These are phyloP conservation scores for Cottoperca gobio DNA, from an alignment of 2,797 vertebrate species.

Conservation along the genomic window DNA sequence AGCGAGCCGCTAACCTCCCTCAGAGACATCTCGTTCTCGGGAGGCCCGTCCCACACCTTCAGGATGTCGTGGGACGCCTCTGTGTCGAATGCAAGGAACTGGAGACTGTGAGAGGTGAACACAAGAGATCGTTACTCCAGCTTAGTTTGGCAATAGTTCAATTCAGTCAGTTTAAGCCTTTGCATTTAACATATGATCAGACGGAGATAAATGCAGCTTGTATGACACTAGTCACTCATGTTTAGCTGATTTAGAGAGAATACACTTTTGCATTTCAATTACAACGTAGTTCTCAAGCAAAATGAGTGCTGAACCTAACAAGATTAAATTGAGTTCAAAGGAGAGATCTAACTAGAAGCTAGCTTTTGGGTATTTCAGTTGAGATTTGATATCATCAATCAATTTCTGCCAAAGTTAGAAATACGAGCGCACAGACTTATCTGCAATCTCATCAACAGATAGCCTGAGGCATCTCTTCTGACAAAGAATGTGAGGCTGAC, in stretches of 20 bases:
- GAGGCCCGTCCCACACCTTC: constrained; percentile 96
- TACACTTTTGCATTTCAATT: constrained; percentile 11
- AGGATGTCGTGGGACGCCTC: constrained; percentile 98
- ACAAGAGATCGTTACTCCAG: constrained; percentile 10
- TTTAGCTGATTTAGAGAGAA: constrained; percentile 12
- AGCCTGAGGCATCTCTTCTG: constrained; percentile 51
- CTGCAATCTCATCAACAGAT: constrained; percentile 56
- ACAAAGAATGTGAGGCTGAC: constrained; percentile 48
- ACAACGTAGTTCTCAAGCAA: background rate
- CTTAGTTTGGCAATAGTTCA: constrained; percentile 8
- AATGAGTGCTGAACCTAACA: constrained; percentile 7
- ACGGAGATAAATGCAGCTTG: background rate
- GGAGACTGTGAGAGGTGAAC: constrained; percentile 85
- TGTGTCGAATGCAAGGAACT: constrained; percentile 97
- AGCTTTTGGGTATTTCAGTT: constrained; percentile 49
- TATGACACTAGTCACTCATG: background rate
- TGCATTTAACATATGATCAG: constrained; percentile 6
- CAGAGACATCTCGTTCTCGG: constrained; percentile 95
- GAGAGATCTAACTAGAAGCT: constrained; percentile 12
- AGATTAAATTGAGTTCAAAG: constrained; percentile 29
- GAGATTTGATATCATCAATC: constrained; percentile 54
- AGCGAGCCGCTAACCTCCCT: constrained; percentile 97
- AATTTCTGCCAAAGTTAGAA: constrained; percentile 52
- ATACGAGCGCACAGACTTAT: constrained; percentile 50
- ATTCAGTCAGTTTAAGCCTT: background rate